phyloP scores from a whole-genome alignment of 2,888 invertebrate species.

The Lomographa bimaculata region DNA sequence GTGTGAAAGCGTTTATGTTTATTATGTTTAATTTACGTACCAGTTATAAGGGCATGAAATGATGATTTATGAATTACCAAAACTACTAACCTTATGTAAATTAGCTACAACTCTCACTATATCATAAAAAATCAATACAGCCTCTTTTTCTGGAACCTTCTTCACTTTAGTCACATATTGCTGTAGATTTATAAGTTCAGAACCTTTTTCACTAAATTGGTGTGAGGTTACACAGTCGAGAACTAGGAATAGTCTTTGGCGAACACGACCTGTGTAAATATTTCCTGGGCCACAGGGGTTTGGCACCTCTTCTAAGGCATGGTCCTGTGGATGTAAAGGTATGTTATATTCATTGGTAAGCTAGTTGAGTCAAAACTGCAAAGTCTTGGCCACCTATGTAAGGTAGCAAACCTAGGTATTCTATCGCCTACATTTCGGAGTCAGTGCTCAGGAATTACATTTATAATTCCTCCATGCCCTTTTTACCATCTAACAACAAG shows the following conservation, averaged over 20 bases:
- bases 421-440: no score
- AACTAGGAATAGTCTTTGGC: constrained; percentile 86
- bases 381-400: no score
- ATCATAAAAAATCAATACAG: constrained; percentile 88
- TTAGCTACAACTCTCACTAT: constrained; percentile 88
- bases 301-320: constrained; percentile 86
- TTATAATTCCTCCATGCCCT: no score
- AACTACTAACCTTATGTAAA: constrained; percentile 87
- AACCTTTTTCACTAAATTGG: constrained; percentile 82
- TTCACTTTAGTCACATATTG: constrained; percentile 91
- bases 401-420: no score
- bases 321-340: constrained; percentile 84
- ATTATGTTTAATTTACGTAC: no score
- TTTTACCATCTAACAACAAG: no score
- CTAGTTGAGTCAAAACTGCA: no score
- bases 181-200: constrained; percentile 86
- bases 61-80: no score
- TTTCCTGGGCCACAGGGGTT: constrained; percentile 71
- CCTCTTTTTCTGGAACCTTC: constrained; percentile 88
- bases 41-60: no score
- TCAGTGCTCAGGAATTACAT: no score
- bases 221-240: constrained; percentile 89
- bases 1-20: no score
- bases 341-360: no score
- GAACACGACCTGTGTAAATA: constrained; percentile 82